Percentiles rank a stretch among this genome's conserved stretches.
phyloP scores from a whole-genome alignment of 2,888 invertebrate species.

The Orgyia antiqua region DNA sequence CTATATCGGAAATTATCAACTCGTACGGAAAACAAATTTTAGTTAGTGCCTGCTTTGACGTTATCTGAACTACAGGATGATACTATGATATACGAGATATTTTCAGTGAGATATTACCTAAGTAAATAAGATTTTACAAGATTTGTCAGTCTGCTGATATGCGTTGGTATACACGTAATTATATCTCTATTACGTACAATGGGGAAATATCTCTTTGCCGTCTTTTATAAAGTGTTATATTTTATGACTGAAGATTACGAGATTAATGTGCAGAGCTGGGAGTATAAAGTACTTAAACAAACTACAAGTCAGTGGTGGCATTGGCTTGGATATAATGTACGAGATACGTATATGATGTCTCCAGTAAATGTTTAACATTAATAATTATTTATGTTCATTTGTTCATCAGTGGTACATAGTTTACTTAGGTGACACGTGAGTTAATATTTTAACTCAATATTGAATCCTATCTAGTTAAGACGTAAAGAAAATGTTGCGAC shows the following conservation, averaged over 20 bases:
- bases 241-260: conserved; percentile 27
- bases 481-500: no score
- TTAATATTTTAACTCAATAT: conserved; percentile 21
- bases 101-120: background rate
- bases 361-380: conserved; percentile 20
- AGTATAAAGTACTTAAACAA: conserved; percentile 19
- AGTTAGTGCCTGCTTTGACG: conserved; percentile 58
- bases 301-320: conserved; percentile 19
- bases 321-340: conserved; percentile 11
- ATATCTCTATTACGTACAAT: conserved; percentile 10
- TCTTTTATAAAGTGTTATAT: conserved; percentile 19
- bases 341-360: conserved; percentile 14
- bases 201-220: conserved; percentile 7
- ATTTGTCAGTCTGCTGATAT: background rate
- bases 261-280: conserved; percentile 16
- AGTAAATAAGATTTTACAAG: background rate
- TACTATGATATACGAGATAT: no score
- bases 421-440: conserved; percentile 10
- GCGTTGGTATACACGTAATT: background rate
- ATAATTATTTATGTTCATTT: conserved; percentile 29
- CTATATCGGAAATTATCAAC: conserved; percentile 73
- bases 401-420: conserved; percentile 12
- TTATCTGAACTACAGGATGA: conserved; percentile 47
- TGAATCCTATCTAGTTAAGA: no score
- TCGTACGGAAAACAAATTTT: conserved; percentile 65